A percentile compares a stretch with the other conserved stretches of the same genome.
phyloP scores from a whole-genome alignment of 2,113 vertebrate genomes.

The Pollimyrus isidori region DNA sequence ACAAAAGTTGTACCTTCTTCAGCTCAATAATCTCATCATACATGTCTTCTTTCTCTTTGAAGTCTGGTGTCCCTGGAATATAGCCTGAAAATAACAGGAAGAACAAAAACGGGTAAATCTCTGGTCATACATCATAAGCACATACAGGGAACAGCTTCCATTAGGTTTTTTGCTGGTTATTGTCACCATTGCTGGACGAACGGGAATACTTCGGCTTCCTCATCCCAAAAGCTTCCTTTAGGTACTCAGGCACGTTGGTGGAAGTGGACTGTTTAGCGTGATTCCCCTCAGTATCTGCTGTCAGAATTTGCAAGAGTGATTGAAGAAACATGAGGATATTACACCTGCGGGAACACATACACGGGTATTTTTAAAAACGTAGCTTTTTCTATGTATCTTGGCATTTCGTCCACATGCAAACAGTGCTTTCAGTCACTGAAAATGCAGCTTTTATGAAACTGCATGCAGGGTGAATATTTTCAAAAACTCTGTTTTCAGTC shows the following conservation, averaged over 20 bases:
- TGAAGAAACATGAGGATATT: slow-evolving; percentile 26
- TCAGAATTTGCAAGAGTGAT: slow-evolving; percentile 50
- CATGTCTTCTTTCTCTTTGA: slow-evolving; percentile 87
- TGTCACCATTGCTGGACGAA: slow-evolving; percentile 61
- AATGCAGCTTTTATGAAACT: too few species aligned
- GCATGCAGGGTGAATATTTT: too few species aligned
- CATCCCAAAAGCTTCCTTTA: slow-evolving; percentile 68
- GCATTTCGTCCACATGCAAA: too few species aligned
- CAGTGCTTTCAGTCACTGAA: too few species aligned
- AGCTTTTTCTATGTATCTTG: too few species aligned
- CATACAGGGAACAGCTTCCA: neutral
- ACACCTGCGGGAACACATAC: too few species aligned
- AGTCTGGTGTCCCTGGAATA: slow-evolving; percentile 60
- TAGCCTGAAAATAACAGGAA: slow-evolving; percentile 27
- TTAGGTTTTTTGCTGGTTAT: neutral
- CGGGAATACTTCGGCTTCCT: slow-evolving; percentile 63
- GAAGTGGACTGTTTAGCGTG: slow-evolving; percentile 20
- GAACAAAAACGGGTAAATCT: neutral
- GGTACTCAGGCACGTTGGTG: slow-evolving; percentile 56
- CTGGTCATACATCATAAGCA: neutral
- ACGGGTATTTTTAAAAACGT: too few species aligned
- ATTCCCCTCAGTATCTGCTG: slow-evolving; percentile 47
- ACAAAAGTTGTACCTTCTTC: slow-evolving; percentile 75
- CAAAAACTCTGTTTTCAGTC: too few species aligned
- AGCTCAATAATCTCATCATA: slow-evolving; percentile 85